Conservation (phyloP, 2,113 vertebrate species). For the Ameiurus melas region DNA sequence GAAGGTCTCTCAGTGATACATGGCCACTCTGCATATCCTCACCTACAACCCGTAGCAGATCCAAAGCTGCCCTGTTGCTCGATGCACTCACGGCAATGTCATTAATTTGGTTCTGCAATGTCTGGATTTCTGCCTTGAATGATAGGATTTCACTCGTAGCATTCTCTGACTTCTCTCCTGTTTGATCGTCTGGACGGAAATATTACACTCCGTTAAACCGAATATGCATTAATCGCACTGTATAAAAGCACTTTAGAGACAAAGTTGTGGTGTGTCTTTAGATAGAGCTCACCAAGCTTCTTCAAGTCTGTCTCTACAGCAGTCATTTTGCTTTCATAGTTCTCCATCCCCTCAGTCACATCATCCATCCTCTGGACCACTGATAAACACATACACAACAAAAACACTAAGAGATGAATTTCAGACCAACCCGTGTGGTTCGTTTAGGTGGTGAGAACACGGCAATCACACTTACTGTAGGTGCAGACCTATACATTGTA, state of each 20-base stretch:
- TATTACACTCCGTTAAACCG: neutral
- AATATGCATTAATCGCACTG: neutral
- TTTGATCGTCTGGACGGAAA: constrained; percentile 78
- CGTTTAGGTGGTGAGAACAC: neutral
- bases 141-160: constrained; percentile 85
- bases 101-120: constrained; percentile 82
- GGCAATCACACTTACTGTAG: neutral
- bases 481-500: neutral
- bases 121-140: constrained; percentile 85
- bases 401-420: neutral
- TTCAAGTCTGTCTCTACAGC: constrained; percentile 88
- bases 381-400: constrained; percentile 59
- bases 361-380: constrained; percentile 97
- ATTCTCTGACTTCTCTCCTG: constrained; percentile 85
- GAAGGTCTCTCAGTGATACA: constrained; percentile 81
- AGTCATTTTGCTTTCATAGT: constrained; percentile 86
- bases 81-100: constrained; percentile 82
- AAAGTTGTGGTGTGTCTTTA: neutral
- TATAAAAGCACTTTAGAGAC: neutral
- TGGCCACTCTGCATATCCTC: constrained; percentile 81
- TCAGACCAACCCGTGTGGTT: neutral
- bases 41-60: constrained; percentile 82
- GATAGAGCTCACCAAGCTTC: constrained; percentile 83
- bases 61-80: constrained; percentile 83
- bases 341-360: constrained; percentile 90